Conservation (phyloP, 2,888 invertebrate species). For the Nomada fucata region DNA sequence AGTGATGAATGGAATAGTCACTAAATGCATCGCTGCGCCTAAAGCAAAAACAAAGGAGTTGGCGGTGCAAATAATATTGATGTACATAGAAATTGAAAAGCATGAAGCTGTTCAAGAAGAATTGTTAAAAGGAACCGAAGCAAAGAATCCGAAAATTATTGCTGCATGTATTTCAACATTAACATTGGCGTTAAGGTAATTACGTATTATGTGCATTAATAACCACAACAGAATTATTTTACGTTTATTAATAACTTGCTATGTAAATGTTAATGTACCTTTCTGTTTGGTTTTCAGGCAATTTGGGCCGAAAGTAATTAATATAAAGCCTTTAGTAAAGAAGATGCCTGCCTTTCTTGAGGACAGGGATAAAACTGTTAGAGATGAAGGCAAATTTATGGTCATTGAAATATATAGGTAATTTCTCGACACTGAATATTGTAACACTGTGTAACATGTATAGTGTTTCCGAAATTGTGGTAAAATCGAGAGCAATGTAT, state of each 20-base stretch:
- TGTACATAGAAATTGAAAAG: slow-evolving; percentile 98
- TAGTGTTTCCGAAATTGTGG: too few species aligned
- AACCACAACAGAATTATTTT: background rate
- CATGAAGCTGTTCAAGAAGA: slow-evolving; percentile 95
- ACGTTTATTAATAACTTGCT: background rate
- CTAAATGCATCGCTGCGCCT: slow-evolving; percentile 96
- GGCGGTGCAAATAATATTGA: slow-evolving; percentile 94
- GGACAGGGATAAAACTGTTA: slow-evolving; percentile 95
- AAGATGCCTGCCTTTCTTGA: slow-evolving; percentile 93
- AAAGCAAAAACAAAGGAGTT: slow-evolving; percentile 96
- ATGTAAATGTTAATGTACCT: background rate
- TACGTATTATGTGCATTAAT: slow-evolving; percentile 17
- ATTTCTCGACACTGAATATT: background rate
- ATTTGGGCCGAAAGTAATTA: slow-evolving; percentile 96
- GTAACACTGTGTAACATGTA: background rate
- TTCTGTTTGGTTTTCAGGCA: slow-evolving; percentile 85
- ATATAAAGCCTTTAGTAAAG: slow-evolving; percentile 94
- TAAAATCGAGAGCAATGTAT: too few species aligned
- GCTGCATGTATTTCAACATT: slow-evolving; percentile 92
- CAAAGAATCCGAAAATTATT: slow-evolving; percentile 98
- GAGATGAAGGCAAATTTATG: slow-evolving; percentile 96
- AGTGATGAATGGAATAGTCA: slow-evolving; percentile 94
- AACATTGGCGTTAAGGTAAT: slow-evolving; percentile 89
- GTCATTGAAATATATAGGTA: slow-evolving; percentile 96
- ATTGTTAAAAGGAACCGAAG: slow-evolving; percentile 95